Evolutionary conservation across 2,888 invertebrate species (phyloP).

Genomic region (Agrochola circellaris): DNA sequence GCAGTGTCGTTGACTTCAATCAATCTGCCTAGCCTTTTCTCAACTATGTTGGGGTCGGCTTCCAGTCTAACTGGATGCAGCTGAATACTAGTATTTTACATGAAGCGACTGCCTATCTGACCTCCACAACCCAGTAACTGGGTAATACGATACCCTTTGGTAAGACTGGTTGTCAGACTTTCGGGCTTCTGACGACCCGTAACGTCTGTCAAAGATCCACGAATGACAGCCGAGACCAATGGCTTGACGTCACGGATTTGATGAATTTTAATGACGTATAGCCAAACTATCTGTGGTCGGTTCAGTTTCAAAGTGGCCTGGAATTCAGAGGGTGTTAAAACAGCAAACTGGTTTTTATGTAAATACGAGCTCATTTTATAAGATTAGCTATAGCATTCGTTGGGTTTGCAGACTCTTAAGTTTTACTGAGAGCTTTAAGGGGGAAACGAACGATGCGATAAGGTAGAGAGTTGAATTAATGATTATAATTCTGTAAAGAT

Average conservation of each 20-base stretch:
- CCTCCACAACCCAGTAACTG: too few relatives aligned
- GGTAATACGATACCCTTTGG: too few relatives aligned
- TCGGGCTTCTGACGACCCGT: too few relatives aligned
- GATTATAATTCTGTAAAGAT: too few relatives aligned
- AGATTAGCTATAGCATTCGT: not conserved
- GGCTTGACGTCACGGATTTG: not conserved
- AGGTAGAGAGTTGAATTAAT: not conserved
- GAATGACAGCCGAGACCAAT: too few relatives aligned
- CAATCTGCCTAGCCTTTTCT: too few relatives aligned
- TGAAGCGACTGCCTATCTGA: too few relatives aligned
- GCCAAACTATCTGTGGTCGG: not conserved
- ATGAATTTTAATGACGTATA: conserved; percentile 1
- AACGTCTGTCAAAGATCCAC: too few relatives aligned
- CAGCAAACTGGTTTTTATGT: not conserved
- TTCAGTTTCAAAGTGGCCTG: not conserved
- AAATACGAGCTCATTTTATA: not conserved
- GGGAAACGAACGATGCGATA: not conserved
- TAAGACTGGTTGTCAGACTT: too few relatives aligned
- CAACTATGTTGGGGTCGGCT: too few relatives aligned
- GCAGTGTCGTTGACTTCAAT: conserved; percentile 1
- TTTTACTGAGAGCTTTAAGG: not conserved
- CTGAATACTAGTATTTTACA: too few relatives aligned
- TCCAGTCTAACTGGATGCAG: too few relatives aligned
- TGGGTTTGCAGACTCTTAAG: not conserved
- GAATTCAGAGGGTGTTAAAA: not conserved